These are phyloP conservation scores for Xanthia togata DNA, from an alignment of 2,888 invertebrate genomes.

Conservation along the genomic window DNA sequence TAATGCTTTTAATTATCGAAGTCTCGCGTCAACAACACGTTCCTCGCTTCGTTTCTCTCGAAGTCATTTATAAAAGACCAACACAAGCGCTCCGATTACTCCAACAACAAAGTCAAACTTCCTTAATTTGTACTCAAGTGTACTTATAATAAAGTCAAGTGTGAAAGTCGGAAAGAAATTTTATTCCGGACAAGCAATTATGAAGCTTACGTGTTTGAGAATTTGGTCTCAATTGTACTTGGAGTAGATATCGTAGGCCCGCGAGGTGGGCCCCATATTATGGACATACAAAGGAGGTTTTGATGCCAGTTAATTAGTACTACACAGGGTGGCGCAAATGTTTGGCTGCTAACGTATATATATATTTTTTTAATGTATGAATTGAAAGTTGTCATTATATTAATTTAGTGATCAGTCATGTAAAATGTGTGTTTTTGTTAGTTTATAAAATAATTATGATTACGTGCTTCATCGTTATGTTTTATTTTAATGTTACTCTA, in stretches of 20 bases:
- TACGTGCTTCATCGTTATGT: background rate
- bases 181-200: constrained; percentile 51
- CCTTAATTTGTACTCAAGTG: constrained; percentile 69
- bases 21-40: constrained; percentile 53
- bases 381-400: background rate
- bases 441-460: background rate
- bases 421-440: background rate
- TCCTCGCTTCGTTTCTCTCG: constrained; percentile 51
- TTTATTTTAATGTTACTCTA: background rate
- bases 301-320: constrained; percentile 76
- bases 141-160: constrained; percentile 70
- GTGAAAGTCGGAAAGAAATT: constrained; percentile 65
- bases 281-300: constrained; percentile 68
- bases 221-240: constrained; percentile 56
- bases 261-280: constrained; percentile 57
- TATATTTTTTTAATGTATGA: background rate
- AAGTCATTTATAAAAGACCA: constrained; percentile 68
- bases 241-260: constrained; percentile 31
- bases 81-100: constrained; percentile 67
- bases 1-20: constrained; percentile 67
- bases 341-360: constrained; percentile 13
- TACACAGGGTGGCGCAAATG: constrained; percentile 55
- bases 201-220: constrained; percentile 39
- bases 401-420: constrained; percentile 21
- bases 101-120: constrained; percentile 67